A percentile compares a stretch with the other conserved stretches of the same genome.
These are phyloP conservation scores for Troides helena DNA, from an alignment of 2,888 invertebrate genomes.

Conservation along the genomic window DNA sequence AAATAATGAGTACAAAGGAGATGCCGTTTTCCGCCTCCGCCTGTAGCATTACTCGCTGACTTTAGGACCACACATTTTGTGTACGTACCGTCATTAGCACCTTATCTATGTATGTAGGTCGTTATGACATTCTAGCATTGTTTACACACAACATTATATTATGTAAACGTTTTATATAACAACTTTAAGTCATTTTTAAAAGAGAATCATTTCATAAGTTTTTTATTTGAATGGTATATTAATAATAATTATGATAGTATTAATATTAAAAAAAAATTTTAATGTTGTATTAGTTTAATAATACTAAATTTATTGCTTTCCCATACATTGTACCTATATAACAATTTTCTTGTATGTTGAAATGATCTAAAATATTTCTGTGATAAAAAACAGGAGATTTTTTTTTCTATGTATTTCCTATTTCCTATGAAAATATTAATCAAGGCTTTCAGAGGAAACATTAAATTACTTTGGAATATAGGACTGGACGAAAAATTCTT, in stretches of 20 bases:
- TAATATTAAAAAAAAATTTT: no score
- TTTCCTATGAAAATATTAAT: no score
- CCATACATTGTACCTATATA: no score
- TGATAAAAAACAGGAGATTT: no score
- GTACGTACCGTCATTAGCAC: slow-evolving; percentile 39
- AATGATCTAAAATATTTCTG: no score
- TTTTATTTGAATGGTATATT: neutral
- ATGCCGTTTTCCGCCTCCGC: neutral
- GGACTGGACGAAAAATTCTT: neutral
- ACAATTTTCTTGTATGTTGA: no score
- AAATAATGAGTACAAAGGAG: no score
- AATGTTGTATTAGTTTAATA: no score
- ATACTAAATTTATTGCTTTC: no score
- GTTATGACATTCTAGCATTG: slow-evolving; percentile 44
- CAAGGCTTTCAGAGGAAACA: no score
- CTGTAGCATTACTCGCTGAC: neutral
- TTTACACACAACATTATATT: slow-evolving; percentile 28
- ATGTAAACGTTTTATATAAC: slow-evolving; percentile 22
- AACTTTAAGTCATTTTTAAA: slow-evolving; percentile 16
- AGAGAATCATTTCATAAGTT: neutral
- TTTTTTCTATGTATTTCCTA: no score
- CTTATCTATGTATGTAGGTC: slow-evolving; percentile 45
- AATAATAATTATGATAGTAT: no score
- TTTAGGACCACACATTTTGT: slow-evolving; percentile 20
- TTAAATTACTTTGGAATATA: neutral